Base-by-base conservation (phyloP, 1,140 invertebrate genomes). In the Pentalonia nigronervosa region DNA sequence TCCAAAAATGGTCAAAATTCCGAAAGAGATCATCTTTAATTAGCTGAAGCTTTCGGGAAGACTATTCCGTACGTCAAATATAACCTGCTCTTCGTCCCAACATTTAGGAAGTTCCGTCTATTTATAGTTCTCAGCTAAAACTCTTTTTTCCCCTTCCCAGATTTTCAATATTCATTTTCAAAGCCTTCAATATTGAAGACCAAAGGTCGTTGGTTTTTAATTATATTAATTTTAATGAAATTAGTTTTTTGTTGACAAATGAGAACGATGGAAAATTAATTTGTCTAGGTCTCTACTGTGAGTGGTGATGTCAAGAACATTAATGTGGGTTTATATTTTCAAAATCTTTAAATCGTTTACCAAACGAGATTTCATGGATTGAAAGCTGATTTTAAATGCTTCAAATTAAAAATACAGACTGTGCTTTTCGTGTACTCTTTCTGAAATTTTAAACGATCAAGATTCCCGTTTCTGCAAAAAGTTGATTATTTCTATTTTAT, bases 401-500 rank as follows among this genome's bases (percentile, higher is more conserved):
- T 48, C 47, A 88, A 89, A 89, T 89, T 50, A 89, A 89, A 56
- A 89, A 56, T 23, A 89, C n/a, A 89, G 56, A 34, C 48, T 56
- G 48, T 36, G 48, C 87, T 89, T 56, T 89, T 50, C 48, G 50
- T 89, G 87, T 95, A 21, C 95, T 95, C 94, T 96, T 96, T 47
- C 95, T 88, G 45, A 88, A 53, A 93, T 93, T 93, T 20, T 89
- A 93, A 93, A 93, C 60, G 93, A 93, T 60, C 48, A 87, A 88
- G 45, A 47, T 93, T 93, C n/a, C n/a, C n/a, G n/a, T n/a, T n/a
- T 53, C 84, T 36, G 84, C 93, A 41, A 41, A 41, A 41, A 41
- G 41, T 41, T 41, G 41, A 41, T 41, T 2, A 41, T 41, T 41
- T 41, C 41, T 2, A 4, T 41, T 41, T 41, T 41, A 41, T 41